Base-by-base conservation (phyloP, 2,113 vertebrate genomes). In the Charadrius vociferus region DNA sequence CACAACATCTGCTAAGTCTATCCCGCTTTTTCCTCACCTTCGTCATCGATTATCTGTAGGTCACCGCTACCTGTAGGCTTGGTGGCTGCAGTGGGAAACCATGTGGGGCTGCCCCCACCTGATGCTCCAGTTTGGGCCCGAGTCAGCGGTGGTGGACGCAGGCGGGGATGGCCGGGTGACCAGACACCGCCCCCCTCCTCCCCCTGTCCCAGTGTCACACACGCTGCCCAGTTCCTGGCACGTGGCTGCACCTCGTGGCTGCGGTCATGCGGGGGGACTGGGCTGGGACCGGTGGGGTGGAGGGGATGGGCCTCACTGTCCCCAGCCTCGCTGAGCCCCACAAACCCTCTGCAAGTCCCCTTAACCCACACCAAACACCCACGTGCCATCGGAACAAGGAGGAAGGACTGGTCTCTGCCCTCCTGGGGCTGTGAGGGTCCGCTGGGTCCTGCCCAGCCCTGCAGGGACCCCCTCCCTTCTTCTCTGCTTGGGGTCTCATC, bases 81-180 rank as follows among this genome's bases (percentile, higher is more conserved):
- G 49, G 17, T 0, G 41, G 49, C 81, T 5, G 10, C 1, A 2
- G 8, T 7, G 88, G 50, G 50, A 45, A 27, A 7, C 5, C 7
- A 3, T 1, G 4, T 9, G 2, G 32, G 50, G 39, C 34, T 4
- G 5, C 15, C 26, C 45, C 13, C 2, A 2, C 29, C 29, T n/a
- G 43, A 30, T 1, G 5, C 17, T 70, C 37, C 14, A 1, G 0
- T 10, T 36, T 30, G 70, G 52, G 43, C 21, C 37, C 0, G 22
- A 37, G 37, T 37, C 27, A 36, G 87, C 5, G 6, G 62, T 16
- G 12, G 37, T 10, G 45, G 70, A 9, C 10, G 1, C 1, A 5
- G 14, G 43, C 0, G 3, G 61, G 30, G 27, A 16, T 14, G 27
- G 8, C 39, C 3, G 16, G 17, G 45, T 27, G 39, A 18, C 32